These are phyloP conservation scores for Aphelenchoides bicaudatus DNA, from an alignment of 2,888 invertebrate species.

Conservation along the genomic window DNA sequence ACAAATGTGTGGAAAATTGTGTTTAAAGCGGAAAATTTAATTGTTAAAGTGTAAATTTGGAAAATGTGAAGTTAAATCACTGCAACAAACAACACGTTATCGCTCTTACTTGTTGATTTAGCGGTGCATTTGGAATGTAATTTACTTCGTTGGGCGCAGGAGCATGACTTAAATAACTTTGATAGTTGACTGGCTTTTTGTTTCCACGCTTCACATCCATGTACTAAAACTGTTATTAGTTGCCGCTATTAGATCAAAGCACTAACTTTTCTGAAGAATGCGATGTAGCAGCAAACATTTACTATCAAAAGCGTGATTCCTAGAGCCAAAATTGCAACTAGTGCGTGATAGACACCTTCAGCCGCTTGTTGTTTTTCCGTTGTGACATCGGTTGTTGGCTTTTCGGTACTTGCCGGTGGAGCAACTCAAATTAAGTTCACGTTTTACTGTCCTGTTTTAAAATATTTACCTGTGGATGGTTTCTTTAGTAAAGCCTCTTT, in stretches of 20 bases:
- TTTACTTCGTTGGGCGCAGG: constrained; percentile 41
- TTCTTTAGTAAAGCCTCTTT: constrained; percentile 20
- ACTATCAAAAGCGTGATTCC: constrained; percentile 53
- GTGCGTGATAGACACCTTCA: constrained; percentile 26
- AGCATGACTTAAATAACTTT: constrained; percentile 37
- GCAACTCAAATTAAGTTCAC: constrained; percentile 29
- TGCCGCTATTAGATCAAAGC: not conserved
- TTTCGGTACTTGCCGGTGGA: constrained; percentile 20
- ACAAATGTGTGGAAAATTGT: not conserved
- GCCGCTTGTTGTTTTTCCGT: constrained; percentile 21
- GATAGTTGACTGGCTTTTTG: constrained; percentile 54
- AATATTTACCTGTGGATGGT: constrained; percentile 18
- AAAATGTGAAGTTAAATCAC: too few species aligned
- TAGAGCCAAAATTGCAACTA: constrained; percentile 45
- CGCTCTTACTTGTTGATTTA: constrained; percentile 36
- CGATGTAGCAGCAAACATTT: constrained; percentile 53
- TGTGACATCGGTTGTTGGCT: constrained; percentile 27
- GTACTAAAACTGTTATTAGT: constrained; percentile 39
- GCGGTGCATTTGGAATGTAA: constrained; percentile 51
- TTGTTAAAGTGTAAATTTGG: not conserved
- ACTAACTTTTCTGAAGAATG: constrained; percentile 45
- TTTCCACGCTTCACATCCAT: constrained; percentile 38
- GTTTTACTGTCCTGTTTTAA: not conserved
- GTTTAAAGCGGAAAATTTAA: constrained; percentile 20
- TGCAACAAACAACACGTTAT: too few species aligned